Evolutionary conservation across 2,888 invertebrate genomes (phyloP).

Genomic region (Callosobruchus maculatus): DNA sequence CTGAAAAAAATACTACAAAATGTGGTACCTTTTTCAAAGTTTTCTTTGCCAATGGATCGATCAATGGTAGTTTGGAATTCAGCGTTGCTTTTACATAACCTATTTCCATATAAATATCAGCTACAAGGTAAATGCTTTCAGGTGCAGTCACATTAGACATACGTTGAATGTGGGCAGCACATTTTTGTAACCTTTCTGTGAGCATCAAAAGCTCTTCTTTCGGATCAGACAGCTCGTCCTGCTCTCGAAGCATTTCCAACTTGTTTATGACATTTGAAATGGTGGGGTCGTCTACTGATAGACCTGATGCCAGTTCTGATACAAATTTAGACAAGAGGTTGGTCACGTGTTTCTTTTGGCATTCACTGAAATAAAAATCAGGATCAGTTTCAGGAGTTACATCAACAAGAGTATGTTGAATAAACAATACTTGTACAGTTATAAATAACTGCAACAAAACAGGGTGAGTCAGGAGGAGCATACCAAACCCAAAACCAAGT

Average conservation of each 20-base stretch:
- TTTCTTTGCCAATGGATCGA: conserved; percentile 82
- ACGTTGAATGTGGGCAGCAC: neutral
- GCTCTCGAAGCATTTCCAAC: neutral
- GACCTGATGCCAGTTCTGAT: conserved; percentile 5
- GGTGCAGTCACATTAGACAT: neutral
- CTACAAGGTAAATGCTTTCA: conserved; percentile 19
- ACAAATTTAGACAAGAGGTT: conserved; percentile 23
- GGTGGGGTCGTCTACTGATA: neutral
- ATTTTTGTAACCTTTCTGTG: conserved; percentile 15
- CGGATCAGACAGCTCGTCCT: conserved; percentile 7
- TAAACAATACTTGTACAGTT: no score
- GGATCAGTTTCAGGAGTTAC: no score
- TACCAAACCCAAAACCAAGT: no score
- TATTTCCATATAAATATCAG: conserved; percentile 44
- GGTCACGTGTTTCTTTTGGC: conserved; percentile 26
- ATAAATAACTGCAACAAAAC: no score
- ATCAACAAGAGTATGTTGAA: no score
- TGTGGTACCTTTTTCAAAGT: conserved; percentile 57
- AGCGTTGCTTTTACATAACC: conserved; percentile 58
- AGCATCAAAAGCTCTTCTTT: conserved; percentile 24
- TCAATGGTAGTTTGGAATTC: conserved; percentile 61
- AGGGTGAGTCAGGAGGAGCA: no score
- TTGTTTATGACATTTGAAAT: neutral
- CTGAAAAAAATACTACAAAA: no score
- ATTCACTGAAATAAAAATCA: conserved; percentile 22